Evolutionary conservation across 1,140 invertebrate species (phyloP).

Genomic region (Cyclina sinensis): DNA sequence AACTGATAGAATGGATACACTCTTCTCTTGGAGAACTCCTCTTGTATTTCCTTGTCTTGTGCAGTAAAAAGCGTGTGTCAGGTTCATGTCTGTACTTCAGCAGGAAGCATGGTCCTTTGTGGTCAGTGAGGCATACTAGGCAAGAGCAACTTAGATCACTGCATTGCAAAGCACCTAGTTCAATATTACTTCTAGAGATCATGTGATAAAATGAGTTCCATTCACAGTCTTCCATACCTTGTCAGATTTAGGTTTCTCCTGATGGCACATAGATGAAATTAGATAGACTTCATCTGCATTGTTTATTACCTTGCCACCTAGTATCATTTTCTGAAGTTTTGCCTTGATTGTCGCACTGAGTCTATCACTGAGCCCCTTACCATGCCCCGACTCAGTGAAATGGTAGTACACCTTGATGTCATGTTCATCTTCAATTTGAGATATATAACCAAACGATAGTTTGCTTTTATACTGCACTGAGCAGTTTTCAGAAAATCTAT

Average conservation of each 20-base stretch:
- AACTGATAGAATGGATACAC: too few relatives aligned
- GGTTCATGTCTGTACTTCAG: too few relatives aligned
- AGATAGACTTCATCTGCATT: constrained; percentile 10
- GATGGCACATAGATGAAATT: neutral
- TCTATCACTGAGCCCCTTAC: neutral
- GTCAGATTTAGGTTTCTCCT: neutral
- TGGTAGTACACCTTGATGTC: neutral
- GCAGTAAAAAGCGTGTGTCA: too few relatives aligned
- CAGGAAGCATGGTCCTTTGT: too few relatives aligned
- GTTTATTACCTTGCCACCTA: neutral
- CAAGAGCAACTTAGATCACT: too few relatives aligned
- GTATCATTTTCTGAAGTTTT: neutral
- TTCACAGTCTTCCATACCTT: neutral
- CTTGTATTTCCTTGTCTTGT: too few relatives aligned
- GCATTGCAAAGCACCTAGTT: too few relatives aligned
- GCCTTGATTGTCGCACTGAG: neutral
- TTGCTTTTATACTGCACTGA: constrained; percentile 8
- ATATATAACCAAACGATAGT: neutral
- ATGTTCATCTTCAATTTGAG: neutral
- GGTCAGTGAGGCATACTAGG: too few relatives aligned
- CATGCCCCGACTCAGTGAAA: neutral
- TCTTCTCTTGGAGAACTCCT: too few relatives aligned
- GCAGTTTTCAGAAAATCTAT: constrained; percentile 24
- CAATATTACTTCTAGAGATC: neutral
- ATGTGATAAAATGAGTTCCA: neutral